phyloP scores from a whole-genome alignment of 2,113 vertebrate genomes.

The Campylomormyrus numenius region DNA sequence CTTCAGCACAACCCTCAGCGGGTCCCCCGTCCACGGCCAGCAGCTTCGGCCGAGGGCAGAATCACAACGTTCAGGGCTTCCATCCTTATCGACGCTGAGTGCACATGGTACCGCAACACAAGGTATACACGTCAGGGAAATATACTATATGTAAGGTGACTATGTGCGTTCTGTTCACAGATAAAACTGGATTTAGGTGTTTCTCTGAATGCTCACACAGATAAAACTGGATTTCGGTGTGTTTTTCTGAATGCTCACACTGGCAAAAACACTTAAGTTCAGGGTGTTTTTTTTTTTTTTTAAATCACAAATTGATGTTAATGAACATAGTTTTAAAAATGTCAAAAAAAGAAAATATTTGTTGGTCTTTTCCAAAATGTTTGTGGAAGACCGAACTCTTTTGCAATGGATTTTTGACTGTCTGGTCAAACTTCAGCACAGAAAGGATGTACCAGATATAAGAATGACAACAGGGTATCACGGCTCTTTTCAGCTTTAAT shows the following conservation, averaged over 20 bases:
- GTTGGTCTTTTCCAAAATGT: slow-evolving; percentile 68
- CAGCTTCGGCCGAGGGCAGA: slow-evolving; percentile 88
- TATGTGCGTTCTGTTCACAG: slow-evolving; percentile 55
- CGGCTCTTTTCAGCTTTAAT: slow-evolving; percentile 95
- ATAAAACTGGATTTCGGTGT: slow-evolving; percentile 56
- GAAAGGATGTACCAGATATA: slow-evolving; percentile 84
- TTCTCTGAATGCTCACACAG: slow-evolving; percentile 36
- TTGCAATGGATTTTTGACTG: slow-evolving; percentile 84
- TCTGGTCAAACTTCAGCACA: slow-evolving; percentile 97
- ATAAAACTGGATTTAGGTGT: slow-evolving; percentile 57
- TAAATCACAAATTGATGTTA: slow-evolving; percentile 66
- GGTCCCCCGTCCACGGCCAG: slow-evolving; percentile 75
- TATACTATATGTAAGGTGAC: slow-evolving; percentile 13
- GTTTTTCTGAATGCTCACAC: slow-evolving; percentile 40
- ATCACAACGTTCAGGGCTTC: slow-evolving; percentile 98
- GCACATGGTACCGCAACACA: slow-evolving; percentile 36
- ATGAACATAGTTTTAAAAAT: slow-evolving; percentile 45
- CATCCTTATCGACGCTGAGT: slow-evolving; percentile 94
- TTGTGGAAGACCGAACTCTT: slow-evolving; percentile 83
- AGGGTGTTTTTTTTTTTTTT: slow-evolving; percentile 69
- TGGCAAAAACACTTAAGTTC: slow-evolving; percentile 52
- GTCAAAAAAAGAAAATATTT: slow-evolving; percentile 59
- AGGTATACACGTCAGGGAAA: slow-evolving; percentile 70
- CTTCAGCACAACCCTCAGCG: slow-evolving; percentile 76
- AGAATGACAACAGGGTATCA: slow-evolving; percentile 84